These are phyloP conservation scores for Addax nasomaculatus DNA, from an alignment of 2,113 vertebrate genomes.

Conservation along the genomic window DNA sequence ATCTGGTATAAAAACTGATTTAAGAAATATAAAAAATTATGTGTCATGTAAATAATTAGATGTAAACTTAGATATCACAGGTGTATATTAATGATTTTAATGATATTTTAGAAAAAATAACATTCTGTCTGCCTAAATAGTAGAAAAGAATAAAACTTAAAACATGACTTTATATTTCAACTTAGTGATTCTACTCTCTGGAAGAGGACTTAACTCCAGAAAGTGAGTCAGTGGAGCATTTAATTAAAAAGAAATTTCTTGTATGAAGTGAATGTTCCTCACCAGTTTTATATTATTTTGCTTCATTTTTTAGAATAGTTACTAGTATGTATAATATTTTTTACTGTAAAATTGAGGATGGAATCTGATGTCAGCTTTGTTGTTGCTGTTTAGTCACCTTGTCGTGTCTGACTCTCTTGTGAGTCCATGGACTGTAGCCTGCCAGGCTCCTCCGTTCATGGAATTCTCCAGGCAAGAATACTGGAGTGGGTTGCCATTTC, in stretches of 20 bases:
- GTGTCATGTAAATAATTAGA: background rate
- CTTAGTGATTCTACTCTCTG: constrained; percentile 27
- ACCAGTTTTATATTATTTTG: background rate
- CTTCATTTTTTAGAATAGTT: background rate
- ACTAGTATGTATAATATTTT: background rate
- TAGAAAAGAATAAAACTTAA: constrained; percentile 18
- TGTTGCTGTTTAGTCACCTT: background rate
- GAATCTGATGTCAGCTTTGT: background rate
- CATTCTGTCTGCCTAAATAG: background rate
- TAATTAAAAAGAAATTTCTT: background rate
- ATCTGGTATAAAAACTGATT: constrained; percentile 2
- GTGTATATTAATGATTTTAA: background rate
- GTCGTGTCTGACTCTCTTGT: background rate
- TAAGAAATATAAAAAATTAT: background rate
- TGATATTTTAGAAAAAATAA: constrained; percentile 3
- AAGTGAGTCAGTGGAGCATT: constrained; percentile 23
- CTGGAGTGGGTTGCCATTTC: background rate
- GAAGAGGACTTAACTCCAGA: constrained; percentile 36
- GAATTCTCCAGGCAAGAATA: background rate
- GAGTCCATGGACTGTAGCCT: background rate
- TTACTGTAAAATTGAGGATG: background rate
- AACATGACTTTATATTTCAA: constrained; percentile 52
- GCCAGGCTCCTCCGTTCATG: background rate
- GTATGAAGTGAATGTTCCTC: background rate
- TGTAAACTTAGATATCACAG: background rate